Conservation (phyloP, 30 jellyfish, hydroid and myxozoan species). For the Aurelia sp. region DNA sequence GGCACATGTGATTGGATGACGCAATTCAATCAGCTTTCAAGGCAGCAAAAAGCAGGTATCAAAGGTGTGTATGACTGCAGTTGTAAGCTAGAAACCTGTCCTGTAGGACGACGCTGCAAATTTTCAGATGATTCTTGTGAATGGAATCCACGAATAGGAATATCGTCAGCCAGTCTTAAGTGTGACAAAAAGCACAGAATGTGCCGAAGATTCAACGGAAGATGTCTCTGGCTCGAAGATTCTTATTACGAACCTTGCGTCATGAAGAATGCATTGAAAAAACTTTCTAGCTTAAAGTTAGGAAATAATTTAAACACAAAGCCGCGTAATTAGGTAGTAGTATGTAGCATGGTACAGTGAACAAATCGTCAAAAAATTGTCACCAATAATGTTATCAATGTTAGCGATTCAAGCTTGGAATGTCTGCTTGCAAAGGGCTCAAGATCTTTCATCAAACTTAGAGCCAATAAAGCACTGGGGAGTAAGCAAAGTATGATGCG, state of each 20-base stretch:
- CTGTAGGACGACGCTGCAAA: conserved; percentile 43
- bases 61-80: conserved; percentile 85
- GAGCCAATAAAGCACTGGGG: no score
- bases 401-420: no score
- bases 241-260: conserved; percentile 52
- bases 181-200: conserved; percentile 57
- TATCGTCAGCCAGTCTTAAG: conserved; percentile 2
- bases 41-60: conserved; percentile 65
- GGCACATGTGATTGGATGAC: conserved; percentile 64
- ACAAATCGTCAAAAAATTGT: no score
- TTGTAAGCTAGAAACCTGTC: conserved; percentile 64
- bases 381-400: no score
- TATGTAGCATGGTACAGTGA: no score
- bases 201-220: conserved; percentile 37
- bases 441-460: no score
- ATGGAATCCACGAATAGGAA: conserved; percentile 29
- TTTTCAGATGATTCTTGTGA: conserved; percentile 24
- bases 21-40: conserved; percentile 52
- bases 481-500: no score
- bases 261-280: conserved; percentile 13
- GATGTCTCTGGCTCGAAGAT: conserved; percentile 62
- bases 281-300: not conserved
- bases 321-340: no score
- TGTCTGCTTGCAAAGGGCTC: no score
- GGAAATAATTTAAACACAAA: no score